These are phyloP conservation scores for Porphyrio hochstetteri DNA, from an alignment of 2,113 vertebrate species.

Conservation along the genomic window DNA sequence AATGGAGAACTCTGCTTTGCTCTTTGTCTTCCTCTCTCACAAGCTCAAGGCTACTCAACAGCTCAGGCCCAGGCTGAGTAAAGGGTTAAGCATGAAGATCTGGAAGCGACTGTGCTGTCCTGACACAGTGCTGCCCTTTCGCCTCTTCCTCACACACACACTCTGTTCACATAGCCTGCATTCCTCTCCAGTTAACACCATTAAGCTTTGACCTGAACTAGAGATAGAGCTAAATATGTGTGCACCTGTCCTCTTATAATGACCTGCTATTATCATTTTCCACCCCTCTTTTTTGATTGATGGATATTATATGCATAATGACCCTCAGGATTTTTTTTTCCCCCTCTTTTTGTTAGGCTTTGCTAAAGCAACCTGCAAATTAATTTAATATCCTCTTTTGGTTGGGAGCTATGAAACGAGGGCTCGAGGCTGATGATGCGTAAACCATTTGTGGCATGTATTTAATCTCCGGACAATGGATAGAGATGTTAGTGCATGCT, in stretches of 20 bases:
- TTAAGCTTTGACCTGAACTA: conserved; percentile 54
- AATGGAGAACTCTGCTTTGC: neutral
- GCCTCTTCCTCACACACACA: conserved; percentile 32
- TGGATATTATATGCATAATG: conserved; percentile 73
- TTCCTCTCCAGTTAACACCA: conserved; percentile 59
- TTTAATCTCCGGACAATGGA: conserved; percentile 91
- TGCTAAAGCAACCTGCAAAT: conserved; percentile 89
- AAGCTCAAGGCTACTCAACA: neutral
- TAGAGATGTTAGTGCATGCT: conserved; percentile 89
- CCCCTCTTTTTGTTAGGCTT: conserved; percentile 77
- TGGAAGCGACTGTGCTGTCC: conserved; percentile 1
- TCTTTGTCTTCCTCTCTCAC: neutral
- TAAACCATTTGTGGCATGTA: conserved; percentile 89
- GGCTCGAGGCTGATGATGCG: conserved; percentile 85
- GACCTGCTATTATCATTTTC: conserved; percentile 70
- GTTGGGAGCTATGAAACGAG: conserved; percentile 84
- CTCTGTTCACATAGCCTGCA: conserved; percentile 29
- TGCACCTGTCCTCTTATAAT: conserved; percentile 69
- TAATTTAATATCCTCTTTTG: conserved; percentile 89
- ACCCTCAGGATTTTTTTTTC: conserved; percentile 54
- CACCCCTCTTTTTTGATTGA: conserved; percentile 71
- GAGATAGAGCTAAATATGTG: conserved; percentile 59
- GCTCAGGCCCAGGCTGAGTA: neutral
- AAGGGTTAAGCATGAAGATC: conserved; percentile 27
- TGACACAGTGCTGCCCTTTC: conserved; percentile 41